Evolutionary conservation across 2,113 vertebrate species (phyloP).

Genomic region (Urocolius indicus): DNA sequence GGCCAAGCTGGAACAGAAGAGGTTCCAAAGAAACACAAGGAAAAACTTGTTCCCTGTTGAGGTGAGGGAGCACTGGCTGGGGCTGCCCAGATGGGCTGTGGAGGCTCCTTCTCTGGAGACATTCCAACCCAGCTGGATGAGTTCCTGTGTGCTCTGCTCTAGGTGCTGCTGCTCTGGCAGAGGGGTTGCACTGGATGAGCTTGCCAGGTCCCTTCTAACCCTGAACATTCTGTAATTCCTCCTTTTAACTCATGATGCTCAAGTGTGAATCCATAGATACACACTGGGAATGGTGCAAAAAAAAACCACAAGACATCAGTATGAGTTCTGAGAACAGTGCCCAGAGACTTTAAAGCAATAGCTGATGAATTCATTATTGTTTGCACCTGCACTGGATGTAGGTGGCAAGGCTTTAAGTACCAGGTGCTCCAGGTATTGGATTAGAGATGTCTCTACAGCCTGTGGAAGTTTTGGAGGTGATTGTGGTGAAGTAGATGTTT

Average conservation of each 20-base stretch:
- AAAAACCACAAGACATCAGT: not conserved
- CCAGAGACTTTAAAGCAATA: not conserved
- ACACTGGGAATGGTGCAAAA: not conserved
- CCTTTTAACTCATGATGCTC: not conserved
- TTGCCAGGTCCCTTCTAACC: no score
- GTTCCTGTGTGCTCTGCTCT: no score
- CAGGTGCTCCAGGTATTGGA: not conserved
- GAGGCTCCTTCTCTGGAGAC: no score
- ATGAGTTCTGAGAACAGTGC: not conserved
- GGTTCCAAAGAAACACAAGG: no score
- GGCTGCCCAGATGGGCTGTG: no score
- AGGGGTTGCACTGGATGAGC: no score
- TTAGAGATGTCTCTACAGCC: not conserved
- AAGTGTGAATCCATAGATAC: not conserved
- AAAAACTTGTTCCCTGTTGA: no score
- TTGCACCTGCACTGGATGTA: not conserved
- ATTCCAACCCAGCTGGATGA: no score
- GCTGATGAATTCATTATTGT: not conserved
- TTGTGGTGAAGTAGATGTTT: not conserved
- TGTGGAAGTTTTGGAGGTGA: not conserved
- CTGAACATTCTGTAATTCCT: not conserved
- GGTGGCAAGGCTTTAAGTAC: not conserved
- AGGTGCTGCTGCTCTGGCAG: no score
- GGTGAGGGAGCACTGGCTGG: no score
- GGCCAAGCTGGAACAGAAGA: no score